A percentile compares a stretch with the other conserved stretches of the same genome.
Conservation (phyloP, 2,113 vertebrate genomes). For the Hirundichthys speculiger region DNA sequence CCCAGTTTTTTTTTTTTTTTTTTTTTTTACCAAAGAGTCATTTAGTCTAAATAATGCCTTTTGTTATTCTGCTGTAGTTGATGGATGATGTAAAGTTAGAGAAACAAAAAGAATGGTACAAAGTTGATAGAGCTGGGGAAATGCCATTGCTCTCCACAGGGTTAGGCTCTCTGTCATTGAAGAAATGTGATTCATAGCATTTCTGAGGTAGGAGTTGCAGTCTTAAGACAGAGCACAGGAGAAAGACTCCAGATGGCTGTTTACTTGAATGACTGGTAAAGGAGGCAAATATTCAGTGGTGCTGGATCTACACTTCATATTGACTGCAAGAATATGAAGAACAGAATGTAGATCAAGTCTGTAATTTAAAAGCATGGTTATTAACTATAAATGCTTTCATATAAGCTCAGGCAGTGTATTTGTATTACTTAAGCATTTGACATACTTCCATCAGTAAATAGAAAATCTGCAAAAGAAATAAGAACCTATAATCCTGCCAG, state of each 20-base stretch:
- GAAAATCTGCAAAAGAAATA: slow-evolving; percentile 45
- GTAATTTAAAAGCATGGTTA: slow-evolving; percentile 37
- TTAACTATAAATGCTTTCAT: slow-evolving; percentile 32
- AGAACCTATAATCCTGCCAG: slow-evolving; percentile 50
- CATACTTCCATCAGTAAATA: slow-evolving; percentile 36
- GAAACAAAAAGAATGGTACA: background rate
- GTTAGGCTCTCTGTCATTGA: background rate
- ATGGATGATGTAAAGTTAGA: background rate
- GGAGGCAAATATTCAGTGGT: slow-evolving; percentile 7
- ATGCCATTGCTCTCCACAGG: background rate
- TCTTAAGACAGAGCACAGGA: slow-evolving; percentile 1
- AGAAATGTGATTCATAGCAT: slow-evolving; percentile 10
- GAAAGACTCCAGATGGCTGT: slow-evolving; percentile 7
- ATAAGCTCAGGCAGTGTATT: slow-evolving; percentile 32
- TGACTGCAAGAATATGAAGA: slow-evolving; percentile 11
- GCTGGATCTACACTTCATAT: slow-evolving; percentile 8
- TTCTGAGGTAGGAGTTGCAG: too few species aligned
- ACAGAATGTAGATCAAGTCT: slow-evolving; percentile 9
- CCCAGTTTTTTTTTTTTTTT: background rate
- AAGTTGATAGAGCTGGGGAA: background rate
- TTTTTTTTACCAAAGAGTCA: slow-evolving; percentile 10
- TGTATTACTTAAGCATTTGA: slow-evolving; percentile 40
- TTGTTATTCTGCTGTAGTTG: slow-evolving; percentile 15
- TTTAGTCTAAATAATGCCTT: slow-evolving; percentile 8
- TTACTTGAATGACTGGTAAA: slow-evolving; percentile 9